These are phyloP conservation scores for Zele albiditarsus DNA, from an alignment of 2,888 invertebrate genomes.

Conservation along the genomic window DNA sequence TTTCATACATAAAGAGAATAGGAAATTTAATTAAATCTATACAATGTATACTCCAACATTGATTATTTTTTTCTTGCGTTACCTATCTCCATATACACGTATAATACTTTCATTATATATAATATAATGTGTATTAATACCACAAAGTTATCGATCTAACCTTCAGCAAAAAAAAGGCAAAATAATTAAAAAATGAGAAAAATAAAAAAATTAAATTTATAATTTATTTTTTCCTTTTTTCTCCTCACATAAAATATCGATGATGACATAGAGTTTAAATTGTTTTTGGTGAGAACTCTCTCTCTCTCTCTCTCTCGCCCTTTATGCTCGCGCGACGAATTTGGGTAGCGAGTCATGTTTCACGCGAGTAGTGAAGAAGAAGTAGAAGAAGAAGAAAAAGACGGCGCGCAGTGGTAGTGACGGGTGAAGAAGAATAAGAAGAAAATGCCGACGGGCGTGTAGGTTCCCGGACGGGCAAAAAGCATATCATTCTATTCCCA, in stretches of 20 bases:
- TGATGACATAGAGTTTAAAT: background rate
- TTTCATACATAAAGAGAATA: background rate
- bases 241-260: background rate
- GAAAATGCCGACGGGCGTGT: slow-evolving; percentile 24
- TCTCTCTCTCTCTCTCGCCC: background rate
- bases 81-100: background rate
- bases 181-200: background rate
- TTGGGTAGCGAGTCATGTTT: slow-evolving; percentile 44
- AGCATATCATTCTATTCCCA: slow-evolving; percentile 18
- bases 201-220: background rate
- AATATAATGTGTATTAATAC: slow-evolving; percentile 1
- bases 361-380: slow-evolving; percentile 28
- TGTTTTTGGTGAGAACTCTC: slow-evolving; percentile 1
- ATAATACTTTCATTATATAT: background rate
- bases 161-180: background rate
- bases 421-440: slow-evolving; percentile 5
- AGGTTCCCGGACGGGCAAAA: slow-evolving; percentile 23
- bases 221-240: background rate
- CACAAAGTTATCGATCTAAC: slow-evolving; percentile 4
- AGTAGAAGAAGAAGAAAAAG: background rate
- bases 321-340: slow-evolving; percentile 27
- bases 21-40: background rate
- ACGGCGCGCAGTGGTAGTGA: background rate
- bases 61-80: background rate
- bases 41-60: background rate